Conservation (phyloP, 2,797 vertebrate genomes). For the Clarias laeviceps region DNA sequence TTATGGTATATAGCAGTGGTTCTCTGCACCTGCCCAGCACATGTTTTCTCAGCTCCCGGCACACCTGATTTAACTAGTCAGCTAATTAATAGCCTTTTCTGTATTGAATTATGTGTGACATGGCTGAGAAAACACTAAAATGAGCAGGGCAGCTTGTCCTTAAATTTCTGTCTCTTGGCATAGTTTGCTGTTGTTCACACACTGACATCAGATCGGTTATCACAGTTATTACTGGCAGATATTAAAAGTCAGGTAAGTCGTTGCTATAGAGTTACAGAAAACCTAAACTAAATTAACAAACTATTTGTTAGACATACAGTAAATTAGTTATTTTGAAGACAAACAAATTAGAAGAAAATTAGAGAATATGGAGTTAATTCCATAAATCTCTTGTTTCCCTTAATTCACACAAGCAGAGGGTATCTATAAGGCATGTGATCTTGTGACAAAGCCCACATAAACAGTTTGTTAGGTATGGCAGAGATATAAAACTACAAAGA, state of each 20-base stretch:
- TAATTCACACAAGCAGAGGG: neutral
- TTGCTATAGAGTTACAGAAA: neutral
- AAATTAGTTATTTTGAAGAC: too few relatives aligned
- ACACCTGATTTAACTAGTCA: too few relatives aligned
- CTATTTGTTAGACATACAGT: too few relatives aligned
- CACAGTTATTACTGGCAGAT: neutral
- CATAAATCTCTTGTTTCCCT: neutral
- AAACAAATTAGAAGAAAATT: neutral
- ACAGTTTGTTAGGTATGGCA: neutral
- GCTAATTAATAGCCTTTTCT: too few relatives aligned
- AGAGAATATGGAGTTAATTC: neutral
- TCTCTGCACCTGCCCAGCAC: too few relatives aligned
- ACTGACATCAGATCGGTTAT: neutral
- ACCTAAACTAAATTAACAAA: neutral
- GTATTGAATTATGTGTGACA: too few relatives aligned
- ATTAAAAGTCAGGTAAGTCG: neutral
- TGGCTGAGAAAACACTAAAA: too few relatives aligned
- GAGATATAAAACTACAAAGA: constrained; percentile 25
- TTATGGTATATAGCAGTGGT: too few relatives aligned
- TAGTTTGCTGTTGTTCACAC: neutral
- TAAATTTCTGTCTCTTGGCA: neutral
- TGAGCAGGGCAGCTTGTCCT: too few relatives aligned
- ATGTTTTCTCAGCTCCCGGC: too few relatives aligned
- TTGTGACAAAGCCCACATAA: constrained; percentile 26
- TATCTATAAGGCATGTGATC: constrained; percentile 10